Conservation (phyloP, 2,888 invertebrate species). For the Oegoconia quadripuncta region DNA sequence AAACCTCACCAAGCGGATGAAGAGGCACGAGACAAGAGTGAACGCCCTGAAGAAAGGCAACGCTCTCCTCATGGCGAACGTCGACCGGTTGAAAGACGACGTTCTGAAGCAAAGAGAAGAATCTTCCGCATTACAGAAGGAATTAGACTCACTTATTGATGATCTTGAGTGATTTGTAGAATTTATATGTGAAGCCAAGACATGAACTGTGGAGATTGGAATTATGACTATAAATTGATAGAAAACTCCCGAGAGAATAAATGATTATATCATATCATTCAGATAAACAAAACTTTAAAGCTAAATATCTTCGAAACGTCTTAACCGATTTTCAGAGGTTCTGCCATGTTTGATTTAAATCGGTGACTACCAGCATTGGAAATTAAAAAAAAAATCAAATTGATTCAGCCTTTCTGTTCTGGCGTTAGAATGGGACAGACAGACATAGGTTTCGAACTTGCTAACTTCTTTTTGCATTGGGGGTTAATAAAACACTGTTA, state of each 20-base stretch:
- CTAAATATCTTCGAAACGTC: no score
- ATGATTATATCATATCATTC: no score
- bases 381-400: no score
- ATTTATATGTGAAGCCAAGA: background rate
- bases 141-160: conserved; percentile 91
- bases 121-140: conserved; percentile 87
- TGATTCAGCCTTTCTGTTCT: no score
- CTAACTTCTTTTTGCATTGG: no score
- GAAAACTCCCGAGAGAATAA: background rate
- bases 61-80: conserved; percentile 91
- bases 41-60: conserved; percentile 93
- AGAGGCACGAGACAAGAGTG: conserved; percentile 88
- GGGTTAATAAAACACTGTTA: no score
- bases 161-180: conserved; percentile 83
- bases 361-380: no score
- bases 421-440: no score
- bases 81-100: conserved; percentile 92
- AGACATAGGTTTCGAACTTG: no score
- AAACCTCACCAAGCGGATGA: conserved; percentile 82
- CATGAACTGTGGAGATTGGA: background rate
- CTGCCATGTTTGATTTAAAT: no score
- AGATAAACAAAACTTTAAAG: no score
- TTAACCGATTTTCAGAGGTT: no score
- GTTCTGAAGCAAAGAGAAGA: conserved; percentile 90
- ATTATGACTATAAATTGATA: background rate